Conservation (phyloP, 2,113 vertebrate genomes). For the Ciconia boyciana region DNA sequence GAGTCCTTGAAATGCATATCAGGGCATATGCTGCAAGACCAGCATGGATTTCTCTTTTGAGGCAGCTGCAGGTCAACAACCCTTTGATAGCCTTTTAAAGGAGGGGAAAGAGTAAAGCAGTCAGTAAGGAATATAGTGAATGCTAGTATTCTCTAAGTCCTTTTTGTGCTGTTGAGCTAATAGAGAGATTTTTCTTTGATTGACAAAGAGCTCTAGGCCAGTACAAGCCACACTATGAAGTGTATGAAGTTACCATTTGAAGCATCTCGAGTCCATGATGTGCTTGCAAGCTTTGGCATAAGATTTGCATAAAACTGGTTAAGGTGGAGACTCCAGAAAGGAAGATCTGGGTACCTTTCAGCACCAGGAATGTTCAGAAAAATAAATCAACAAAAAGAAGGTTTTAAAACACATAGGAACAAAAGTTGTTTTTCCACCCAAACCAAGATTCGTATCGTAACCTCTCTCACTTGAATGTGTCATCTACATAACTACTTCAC, state of each 20-base stretch:
- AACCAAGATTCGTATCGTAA: background rate
- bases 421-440: background rate
- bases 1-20: background rate
- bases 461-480: background rate
- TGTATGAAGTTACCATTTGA: background rate
- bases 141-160: background rate
- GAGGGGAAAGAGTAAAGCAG: background rate
- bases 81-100: background rate
- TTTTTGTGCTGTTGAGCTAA: background rate
- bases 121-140: background rate
- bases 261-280: background rate
- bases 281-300: background rate
- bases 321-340: background rate
- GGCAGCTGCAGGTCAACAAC: background rate
- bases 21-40: background rate
- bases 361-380: background rate
- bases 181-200: background rate
- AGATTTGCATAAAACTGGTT: background rate
- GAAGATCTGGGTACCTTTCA: background rate
- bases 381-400: background rate
- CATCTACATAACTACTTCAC: background rate
- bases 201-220: background rate
- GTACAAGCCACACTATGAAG: background rate
- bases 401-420: background rate
- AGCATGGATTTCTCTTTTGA: background rate